Conservation (phyloP, 1,140 invertebrate genomes). For the Listronotus bonariensis region DNA sequence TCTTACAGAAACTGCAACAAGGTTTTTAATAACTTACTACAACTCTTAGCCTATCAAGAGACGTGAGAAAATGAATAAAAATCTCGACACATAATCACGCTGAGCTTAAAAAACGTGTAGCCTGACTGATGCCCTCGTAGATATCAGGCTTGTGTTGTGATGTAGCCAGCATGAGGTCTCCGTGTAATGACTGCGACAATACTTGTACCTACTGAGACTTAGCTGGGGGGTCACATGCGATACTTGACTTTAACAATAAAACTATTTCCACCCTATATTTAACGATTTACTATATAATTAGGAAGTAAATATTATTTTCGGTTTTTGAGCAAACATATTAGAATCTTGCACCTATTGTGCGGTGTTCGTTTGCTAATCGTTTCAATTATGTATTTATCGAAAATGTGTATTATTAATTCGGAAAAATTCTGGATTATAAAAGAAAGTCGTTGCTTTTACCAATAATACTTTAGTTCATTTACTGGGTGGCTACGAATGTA, state of each 20-base stretch:
- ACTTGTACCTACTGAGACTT: constrained; percentile 14
- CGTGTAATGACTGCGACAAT: constrained; percentile 41
- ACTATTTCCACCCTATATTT: constrained; percentile 19
- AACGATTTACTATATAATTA: constrained; percentile 1
- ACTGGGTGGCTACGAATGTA: too few relatives aligned
- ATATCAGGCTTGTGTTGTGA: constrained; percentile 37
- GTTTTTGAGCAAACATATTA: constrained; percentile 3
- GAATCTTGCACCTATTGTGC: too few relatives aligned
- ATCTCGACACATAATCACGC: constrained; percentile 33
- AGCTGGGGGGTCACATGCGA: constrained; percentile 33
- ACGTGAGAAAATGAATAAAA: constrained; percentile 36
- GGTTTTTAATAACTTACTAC: too few relatives aligned
- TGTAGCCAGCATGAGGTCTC: constrained; percentile 30
- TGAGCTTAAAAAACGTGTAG: constrained; percentile 25
- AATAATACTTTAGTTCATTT: too few relatives aligned
- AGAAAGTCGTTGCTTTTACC: too few relatives aligned
- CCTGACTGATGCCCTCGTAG: constrained; percentile 35
- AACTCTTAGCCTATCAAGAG: constrained; percentile 15
- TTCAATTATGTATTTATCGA: too few relatives aligned
- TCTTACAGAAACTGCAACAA: too few relatives aligned
- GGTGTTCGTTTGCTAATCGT: too few relatives aligned
- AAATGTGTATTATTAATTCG: too few relatives aligned
- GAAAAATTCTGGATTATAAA: too few relatives aligned
- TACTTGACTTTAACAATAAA: constrained; percentile 41
- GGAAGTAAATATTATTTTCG: constrained; percentile 13